These are phyloP conservation scores for Zaprionus obscuricornis DNA, from an alignment of 2,888 invertebrate genomes.

Conservation along the genomic window DNA sequence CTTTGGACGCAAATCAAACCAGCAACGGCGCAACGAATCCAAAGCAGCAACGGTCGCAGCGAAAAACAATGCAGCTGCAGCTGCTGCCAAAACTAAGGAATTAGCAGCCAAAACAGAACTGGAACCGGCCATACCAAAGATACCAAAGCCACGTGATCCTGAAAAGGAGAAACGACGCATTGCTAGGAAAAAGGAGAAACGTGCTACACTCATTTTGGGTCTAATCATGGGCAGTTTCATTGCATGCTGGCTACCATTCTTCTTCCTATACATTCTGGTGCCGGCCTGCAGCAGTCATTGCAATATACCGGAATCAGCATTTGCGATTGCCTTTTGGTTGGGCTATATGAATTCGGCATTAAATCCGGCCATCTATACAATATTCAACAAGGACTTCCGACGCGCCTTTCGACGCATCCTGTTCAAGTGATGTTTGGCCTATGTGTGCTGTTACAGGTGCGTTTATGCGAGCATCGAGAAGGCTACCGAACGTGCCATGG, in stretches of 20 bases:
- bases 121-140: constrained; percentile 88
- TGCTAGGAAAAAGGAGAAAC: constrained; percentile 97
- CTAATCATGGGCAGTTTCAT: constrained; percentile 99
- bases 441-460: constrained; percentile 92
- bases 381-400: constrained; percentile 98
- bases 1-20: constrained; percentile 88
- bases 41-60: constrained; percentile 65
- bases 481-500: constrained; percentile 84
- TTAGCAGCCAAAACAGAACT: constrained; percentile 84
- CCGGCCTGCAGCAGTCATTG: constrained; percentile 89
- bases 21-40: constrained; percentile 82
- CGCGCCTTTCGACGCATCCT: constrained; percentile 97
- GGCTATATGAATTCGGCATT: constrained; percentile 98
- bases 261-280: constrained; percentile 94
- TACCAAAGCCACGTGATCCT: constrained; percentile 93
- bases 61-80: constrained; percentile 59
- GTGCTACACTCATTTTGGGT: constrained; percentile 97
- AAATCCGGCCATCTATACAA: constrained; percentile 97
- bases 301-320: constrained; percentile 92
- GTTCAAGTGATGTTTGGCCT: constrained; percentile 96
- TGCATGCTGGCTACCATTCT: constrained; percentile 99
- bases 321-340: constrained; percentile 97
- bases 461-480: constrained; percentile 85
- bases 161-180: constrained; percentile 96
- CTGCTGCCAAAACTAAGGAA: constrained; percentile 67